Base-by-base conservation (phyloP, 2,888 invertebrate species). In the Rhogogaster chlorosoma region DNA sequence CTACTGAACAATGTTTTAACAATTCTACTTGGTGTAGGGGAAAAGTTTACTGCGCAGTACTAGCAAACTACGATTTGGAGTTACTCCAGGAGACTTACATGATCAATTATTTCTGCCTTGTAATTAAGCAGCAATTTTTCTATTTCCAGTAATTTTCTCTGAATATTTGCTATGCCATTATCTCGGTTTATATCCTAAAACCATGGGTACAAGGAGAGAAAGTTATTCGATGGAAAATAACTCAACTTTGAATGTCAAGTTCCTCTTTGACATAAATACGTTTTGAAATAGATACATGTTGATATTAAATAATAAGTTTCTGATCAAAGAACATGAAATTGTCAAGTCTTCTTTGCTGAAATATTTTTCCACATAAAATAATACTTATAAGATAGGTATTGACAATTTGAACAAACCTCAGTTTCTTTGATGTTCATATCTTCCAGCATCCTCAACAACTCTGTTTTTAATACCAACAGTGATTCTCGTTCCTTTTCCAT, bases 401-500 rank as follows among this genome's bases (percentile, higher is more conserved):
- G 32, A 77, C 18, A 15, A 80, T 22, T 61, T 57, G 7, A 80
- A 61, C 80, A 38, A 85, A 90, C 89, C 87, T 88, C 85, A 84
- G 88, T 86, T 85, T 89, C 89, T 71, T 88, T 87, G 29, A 86
- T 71, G 36, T 73, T 71, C 36, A 91, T 87, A 73, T 90, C 87
- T 64, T 89, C 86, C 77, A 91, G 57, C 84, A 90, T 85, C 85
- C 88, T 89, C 18, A 89, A 88, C 70, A 92, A 85, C 84, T 91
- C 90, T 22, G 82, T 77, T 85, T 90, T 91, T 70, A 91, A 87
- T 53, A 89, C 87, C 15, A 49, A 78, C 80, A 92, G 87, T 61
- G 86, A 87, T 73, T 90, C 88, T 53, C 88, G 89, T 71, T 91
- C 90, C 73, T 89, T 89, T 85, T 90, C 90, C 88, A 89, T 88